These are phyloP conservation scores for Leptopilina myrica DNA, from an alignment of 2,888 invertebrate genomes.

Conservation along the genomic window DNA sequence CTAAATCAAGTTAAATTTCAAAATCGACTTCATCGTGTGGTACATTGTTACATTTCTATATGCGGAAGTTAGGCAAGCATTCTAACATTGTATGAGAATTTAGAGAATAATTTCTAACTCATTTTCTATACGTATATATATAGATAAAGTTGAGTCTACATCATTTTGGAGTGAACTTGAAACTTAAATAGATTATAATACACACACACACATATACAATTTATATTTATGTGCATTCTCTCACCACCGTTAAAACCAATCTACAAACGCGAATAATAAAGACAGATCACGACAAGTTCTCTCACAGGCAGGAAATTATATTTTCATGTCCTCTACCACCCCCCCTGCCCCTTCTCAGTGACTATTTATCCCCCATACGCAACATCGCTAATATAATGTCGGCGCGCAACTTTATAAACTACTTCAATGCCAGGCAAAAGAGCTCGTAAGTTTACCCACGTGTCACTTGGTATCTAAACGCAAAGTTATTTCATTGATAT, in stretches of 20 bases:
- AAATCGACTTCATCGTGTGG: not conserved
- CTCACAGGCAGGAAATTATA: conserved; percentile 63
- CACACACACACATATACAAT: not conserved
- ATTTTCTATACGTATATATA: conserved; percentile 47
- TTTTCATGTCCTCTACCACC: conserved; percentile 55
- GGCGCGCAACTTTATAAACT: conserved; percentile 52
- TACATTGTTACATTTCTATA: conserved; percentile 37
- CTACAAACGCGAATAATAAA: conserved; percentile 57
- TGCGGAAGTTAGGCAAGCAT: conserved; percentile 58
- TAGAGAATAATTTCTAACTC: conserved; percentile 68
- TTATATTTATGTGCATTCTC: conserved; percentile 50
- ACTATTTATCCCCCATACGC: conserved; percentile 36
- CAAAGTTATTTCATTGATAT: conserved; percentile 53
- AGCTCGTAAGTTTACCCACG: conserved; percentile 42
- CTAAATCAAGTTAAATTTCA: conserved; percentile 13
- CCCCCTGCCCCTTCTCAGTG: no score
- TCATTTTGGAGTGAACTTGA: conserved; percentile 57
- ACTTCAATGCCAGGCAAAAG: conserved; percentile 37
- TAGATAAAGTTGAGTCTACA: conserved; percentile 51
- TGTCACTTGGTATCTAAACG: conserved; percentile 41
- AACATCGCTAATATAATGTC: conserved; percentile 51
- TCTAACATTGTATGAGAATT: conserved; percentile 51
- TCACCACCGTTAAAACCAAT: conserved; percentile 45
- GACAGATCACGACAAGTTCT: conserved; percentile 57
- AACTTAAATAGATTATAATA: conserved; percentile 56